Base-by-base conservation (phyloP, 2,113 vertebrate species). In the Butorides virescens region DNA sequence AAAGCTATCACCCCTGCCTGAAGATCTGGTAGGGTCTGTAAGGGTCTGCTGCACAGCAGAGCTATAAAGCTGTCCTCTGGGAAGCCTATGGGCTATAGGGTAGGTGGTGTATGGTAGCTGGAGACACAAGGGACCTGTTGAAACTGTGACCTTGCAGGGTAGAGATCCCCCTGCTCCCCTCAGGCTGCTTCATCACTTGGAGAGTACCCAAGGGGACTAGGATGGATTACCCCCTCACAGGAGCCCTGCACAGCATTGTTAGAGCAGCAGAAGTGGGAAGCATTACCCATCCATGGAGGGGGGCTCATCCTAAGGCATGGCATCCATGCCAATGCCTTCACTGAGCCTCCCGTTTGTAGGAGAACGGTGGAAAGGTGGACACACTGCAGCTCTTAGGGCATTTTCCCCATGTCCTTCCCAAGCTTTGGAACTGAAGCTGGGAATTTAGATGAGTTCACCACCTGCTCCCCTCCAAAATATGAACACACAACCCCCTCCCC, bases 321-420 rank as follows among this genome's bases (percentile, higher is more conserved):
- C 3, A 0, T 21, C 16, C 22, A 65, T 34, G 42, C 34, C 1
- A 0, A 27, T 49, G 23, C 18, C 36, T 46, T 68, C 66, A 15
- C 7, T 7, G 5, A 78, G 12, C 9, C 18, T 58, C 19, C 29
- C 1, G 0, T 63, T 82, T 44, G 37, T 32, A 63, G 23, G 15
- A 63, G 2, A 1, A 0, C 15, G 47, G 42, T 9, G 36, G 29
- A 84, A 66, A 79, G 14, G 1, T 36, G n/a, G 27, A 59, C 14
- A 2, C 20, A 22, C 23, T 20, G 15, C 23, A 77, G 29, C 11
- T 50, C 9, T 42, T 27, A 36, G 8, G 13, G 19, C 23, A 15
- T 74, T 59, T 62, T 66, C 30, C 30, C 34, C 10, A 23, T 9
- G 5, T 42, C 15, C 10, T 4, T 75, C 21, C 19, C 29, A 59